Evolutionary conservation across 1,140 invertebrate species (phyloP).

Genomic region (Diuraphis noxia): DNA sequence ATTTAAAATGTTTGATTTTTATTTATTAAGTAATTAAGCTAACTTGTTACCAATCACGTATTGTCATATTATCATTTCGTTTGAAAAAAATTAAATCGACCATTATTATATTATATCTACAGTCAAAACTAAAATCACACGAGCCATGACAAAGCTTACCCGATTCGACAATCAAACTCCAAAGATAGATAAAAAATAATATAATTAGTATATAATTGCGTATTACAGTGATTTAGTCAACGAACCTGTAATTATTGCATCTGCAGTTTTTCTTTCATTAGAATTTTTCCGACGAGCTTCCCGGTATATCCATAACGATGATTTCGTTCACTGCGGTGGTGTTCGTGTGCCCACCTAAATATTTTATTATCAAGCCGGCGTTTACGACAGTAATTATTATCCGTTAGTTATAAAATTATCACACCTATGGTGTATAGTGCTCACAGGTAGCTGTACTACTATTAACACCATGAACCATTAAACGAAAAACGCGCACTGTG

Average conservation of each 20-base stretch:
- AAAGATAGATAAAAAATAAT: no score
- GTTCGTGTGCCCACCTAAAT: neutral
- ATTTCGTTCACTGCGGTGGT: neutral
- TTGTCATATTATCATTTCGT: no score
- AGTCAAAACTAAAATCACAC: no score
- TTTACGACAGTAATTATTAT: neutral
- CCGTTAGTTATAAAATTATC: neutral
- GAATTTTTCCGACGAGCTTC: neutral
- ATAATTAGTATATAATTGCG: no score
- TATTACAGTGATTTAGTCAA: neutral
- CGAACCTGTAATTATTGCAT: neutral
- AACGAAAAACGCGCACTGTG: slow-evolving; percentile 32
- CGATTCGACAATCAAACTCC: no score
- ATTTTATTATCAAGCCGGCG: neutral
- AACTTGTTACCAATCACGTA: neutral
- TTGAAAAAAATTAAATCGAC: no score
- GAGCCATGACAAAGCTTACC: no score
- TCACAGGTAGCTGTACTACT: neutral
- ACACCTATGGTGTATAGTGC: neutral
- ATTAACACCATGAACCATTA: neutral
- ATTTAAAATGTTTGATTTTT: neutral
- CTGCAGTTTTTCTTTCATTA: neutral
- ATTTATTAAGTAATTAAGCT: neutral
- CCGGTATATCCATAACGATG: neutral
- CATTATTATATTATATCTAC: no score